Evolutionary conservation across 1,140 invertebrate species (phyloP).

Genomic region (Panagrolaimus sp.): DNA sequence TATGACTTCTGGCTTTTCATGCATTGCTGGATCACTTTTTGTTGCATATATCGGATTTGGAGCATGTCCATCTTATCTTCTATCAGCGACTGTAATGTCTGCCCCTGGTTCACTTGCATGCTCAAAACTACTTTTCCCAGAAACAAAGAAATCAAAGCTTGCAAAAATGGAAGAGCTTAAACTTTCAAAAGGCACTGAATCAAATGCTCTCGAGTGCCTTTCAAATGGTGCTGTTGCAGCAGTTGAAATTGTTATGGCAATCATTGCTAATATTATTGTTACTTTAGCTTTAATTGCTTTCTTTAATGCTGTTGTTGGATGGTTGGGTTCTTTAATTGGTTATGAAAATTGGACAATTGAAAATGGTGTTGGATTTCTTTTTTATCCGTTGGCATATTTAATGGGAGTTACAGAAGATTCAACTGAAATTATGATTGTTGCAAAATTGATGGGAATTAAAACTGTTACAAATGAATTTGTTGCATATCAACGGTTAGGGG

Average conservation of each 20-base stretch:
- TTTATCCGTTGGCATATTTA: constrained; percentile 75
- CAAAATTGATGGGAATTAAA: constrained; percentile 76
- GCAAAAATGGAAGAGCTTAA: no score
- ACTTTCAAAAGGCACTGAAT: constrained; percentile 60
- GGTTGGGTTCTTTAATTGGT: constrained; percentile 73
- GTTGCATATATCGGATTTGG: constrained; percentile 84
- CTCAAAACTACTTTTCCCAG: constrained; percentile 28
- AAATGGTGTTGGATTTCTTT: constrained; percentile 68
- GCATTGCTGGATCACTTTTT: constrained; percentile 84
- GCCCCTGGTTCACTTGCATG: constrained; percentile 34
- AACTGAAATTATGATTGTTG: constrained; percentile 68
- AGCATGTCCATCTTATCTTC: constrained; percentile 67
- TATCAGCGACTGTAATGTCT: constrained; percentile 28
- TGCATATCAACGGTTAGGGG: constrained; percentile 72
- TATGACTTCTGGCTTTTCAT: constrained; percentile 85
- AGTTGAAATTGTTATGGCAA: constrained; percentile 76
- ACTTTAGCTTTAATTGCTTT: constrained; percentile 80
- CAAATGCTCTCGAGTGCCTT: constrained; percentile 78
- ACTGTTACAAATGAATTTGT: constrained; percentile 85
- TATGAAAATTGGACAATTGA: constrained; percentile 43
- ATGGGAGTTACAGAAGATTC: constrained; percentile 74
- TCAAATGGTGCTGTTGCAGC: constrained; percentile 76
- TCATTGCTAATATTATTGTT: constrained; percentile 84
- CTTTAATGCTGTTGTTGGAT: constrained; percentile 72
- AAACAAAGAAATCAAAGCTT: constrained; percentile 46